Evolutionary conservation across 2,888 invertebrate genomes (phyloP).

Genomic region (Timandra comae): DNA sequence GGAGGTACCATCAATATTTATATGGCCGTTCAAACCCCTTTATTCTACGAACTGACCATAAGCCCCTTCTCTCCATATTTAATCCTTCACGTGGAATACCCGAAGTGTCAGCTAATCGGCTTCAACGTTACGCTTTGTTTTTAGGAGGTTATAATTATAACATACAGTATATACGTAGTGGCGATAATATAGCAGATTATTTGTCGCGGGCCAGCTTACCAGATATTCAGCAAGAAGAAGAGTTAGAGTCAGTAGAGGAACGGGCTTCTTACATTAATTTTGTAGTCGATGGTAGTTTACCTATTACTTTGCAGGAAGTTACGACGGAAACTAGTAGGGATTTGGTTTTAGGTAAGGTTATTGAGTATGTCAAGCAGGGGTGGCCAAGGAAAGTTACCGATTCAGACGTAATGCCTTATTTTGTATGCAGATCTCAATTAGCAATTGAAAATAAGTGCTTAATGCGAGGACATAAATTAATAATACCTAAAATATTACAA

Average conservation of each 20-base stretch:
- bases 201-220: constrained; percentile 7
- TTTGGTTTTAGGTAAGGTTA: constrained; percentile 5
- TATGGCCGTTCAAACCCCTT: constrained; percentile 16
- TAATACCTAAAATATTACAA: constrained; percentile 16
- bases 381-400: constrained; percentile 16
- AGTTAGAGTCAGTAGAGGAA: constrained; percentile 4
- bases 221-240: neutral
- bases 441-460: constrained; percentile 20
- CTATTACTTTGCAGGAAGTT: constrained; percentile 11
- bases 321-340: constrained; percentile 10
- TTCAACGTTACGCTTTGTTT: constrained; percentile 26
- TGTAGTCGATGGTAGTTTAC: constrained; percentile 7
- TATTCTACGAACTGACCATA: constrained; percentile 21
- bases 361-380: constrained; percentile 11
- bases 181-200: too few species aligned
- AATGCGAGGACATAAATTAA: constrained; percentile 23
- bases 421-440: constrained; percentile 13
- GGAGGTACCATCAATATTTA: neutral
- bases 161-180: constrained; percentile 23
- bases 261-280: constrained; percentile 14
- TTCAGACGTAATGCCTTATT: constrained; percentile 11
- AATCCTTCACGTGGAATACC: constrained; percentile 25
- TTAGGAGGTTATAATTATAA: constrained; percentile 22
- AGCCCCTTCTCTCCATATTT: constrained; percentile 26
- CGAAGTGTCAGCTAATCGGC: constrained; percentile 23